These are phyloP conservation scores for Pseudeuparius sepicola DNA, from an alignment of 2,888 invertebrate species.

Conservation along the genomic window DNA sequence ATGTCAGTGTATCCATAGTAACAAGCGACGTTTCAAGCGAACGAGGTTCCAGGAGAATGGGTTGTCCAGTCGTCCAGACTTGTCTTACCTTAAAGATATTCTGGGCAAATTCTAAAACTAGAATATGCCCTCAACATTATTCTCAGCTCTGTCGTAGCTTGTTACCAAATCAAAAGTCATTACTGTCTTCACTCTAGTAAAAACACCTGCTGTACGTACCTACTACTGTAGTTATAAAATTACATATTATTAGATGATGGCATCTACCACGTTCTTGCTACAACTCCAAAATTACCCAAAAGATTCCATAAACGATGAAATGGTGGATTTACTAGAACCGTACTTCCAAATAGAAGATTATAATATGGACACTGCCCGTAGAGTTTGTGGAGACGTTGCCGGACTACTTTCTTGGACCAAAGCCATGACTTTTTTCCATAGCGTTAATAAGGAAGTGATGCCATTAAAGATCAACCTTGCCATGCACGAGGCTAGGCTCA, in stretches of 20 bases:
- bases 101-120: too few species aligned
- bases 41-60: too few species aligned
- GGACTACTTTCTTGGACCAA: constrained; percentile 91
- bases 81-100: too few species aligned
- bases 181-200: too few species aligned
- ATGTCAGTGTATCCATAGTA: too few species aligned
- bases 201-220: too few species aligned
- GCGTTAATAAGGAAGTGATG: constrained; percentile 90
- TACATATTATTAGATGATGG: constrained; percentile 92
- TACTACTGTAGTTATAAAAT: too few species aligned
- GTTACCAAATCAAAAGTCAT: too few species aligned
- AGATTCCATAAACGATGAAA: constrained; percentile 92
- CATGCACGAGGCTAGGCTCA: constrained; percentile 77
- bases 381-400: constrained; percentile 92
- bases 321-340: constrained; percentile 82
- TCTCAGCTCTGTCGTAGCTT: too few species aligned
- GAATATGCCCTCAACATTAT: too few species aligned
- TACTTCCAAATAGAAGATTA: constrained; percentile 94
- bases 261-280: constrained; percentile 82
- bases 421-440: constrained; percentile 89
- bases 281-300: constrained; percentile 90
- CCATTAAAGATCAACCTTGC: constrained; percentile 86
- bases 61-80: too few species aligned
- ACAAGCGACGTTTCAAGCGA: too few species aligned
- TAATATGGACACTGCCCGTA: constrained; percentile 87